Conservation (phyloP, 1,140 invertebrate species). For the Anagrus nilaparvatae region DNA sequence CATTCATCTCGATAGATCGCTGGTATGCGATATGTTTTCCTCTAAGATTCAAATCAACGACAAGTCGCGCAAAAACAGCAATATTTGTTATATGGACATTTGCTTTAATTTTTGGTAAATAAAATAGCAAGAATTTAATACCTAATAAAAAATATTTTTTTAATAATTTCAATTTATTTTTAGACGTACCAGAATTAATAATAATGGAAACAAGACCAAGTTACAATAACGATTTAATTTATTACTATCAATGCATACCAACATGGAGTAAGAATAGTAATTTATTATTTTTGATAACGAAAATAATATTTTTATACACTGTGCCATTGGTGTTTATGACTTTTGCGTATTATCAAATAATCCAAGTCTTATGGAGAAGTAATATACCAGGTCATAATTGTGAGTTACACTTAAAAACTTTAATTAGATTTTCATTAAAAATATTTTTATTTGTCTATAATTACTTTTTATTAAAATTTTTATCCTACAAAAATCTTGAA, state of each 20-base stretch:
- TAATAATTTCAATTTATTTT: too few relatives aligned
- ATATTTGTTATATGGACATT: conserved; percentile 76
- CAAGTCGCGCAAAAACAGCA: conserved; percentile 66
- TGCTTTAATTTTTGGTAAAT: conserved; percentile 62
- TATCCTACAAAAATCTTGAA: too few relatives aligned
- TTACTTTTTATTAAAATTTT: too few relatives aligned
- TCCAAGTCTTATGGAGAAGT: conserved; percentile 69
- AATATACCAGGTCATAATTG: conserved; percentile 58
- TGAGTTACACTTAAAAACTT: conserved; percentile 20
- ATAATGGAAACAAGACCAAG: conserved; percentile 54
- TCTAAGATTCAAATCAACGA: conserved; percentile 78
- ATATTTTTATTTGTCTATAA: too few relatives aligned
- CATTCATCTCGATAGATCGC: conserved; percentile 82
- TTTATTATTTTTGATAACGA: conserved; percentile 57
- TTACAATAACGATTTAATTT: conserved; percentile 48
- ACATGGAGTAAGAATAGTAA: conserved; percentile 57
- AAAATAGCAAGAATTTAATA: background rate
- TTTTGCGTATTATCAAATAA: conserved; percentile 75
- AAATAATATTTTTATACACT: conserved; percentile 63
- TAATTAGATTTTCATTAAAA: too few relatives aligned
- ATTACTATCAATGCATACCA: conserved; percentile 60
- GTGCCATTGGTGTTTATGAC: conserved; percentile 72
- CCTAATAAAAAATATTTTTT: too few relatives aligned
- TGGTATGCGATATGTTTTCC: conserved; percentile 92
- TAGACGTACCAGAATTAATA: conserved; percentile 68